phyloP scores from a whole-genome alignment of 2,797 vertebrate genomes.

The Intellagama lesueurii region DNA sequence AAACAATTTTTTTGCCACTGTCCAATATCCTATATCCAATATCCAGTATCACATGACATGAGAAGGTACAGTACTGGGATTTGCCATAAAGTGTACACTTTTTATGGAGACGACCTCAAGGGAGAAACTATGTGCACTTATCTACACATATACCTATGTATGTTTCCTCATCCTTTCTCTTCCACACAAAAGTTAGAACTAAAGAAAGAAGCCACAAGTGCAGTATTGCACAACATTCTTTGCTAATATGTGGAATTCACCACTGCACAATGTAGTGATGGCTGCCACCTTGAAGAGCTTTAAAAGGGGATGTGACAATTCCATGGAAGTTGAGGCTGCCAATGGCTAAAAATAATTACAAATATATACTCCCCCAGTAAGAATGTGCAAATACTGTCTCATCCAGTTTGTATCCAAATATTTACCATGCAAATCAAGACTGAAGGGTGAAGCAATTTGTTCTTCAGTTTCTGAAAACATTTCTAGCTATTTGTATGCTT shows the following conservation, averaged over 20 bases:
- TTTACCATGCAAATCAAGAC: no score
- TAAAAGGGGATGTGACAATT: not conserved
- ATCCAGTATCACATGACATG: not conserved
- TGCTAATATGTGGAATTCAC: not conserved
- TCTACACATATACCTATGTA: no score
- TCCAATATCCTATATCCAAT: not conserved
- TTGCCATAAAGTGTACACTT: not conserved
- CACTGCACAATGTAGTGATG: not conserved
- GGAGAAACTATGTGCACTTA: not conserved
- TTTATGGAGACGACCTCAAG: not conserved
- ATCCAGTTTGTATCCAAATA: no score
- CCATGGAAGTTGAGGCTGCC: not conserved
- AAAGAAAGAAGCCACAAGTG: not conserved
- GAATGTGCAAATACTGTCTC: not conserved
- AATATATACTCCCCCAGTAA: not conserved
- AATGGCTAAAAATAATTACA: not conserved
- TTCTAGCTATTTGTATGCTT: no score
- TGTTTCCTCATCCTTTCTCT: not conserved
- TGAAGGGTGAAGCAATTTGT: no score
- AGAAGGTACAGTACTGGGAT: not conserved
- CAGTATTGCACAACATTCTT: not conserved
- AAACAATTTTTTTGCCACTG: conserved; percentile 6
- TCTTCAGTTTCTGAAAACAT: no score
- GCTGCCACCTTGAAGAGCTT: not conserved
- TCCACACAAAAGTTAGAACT: not conserved